Evolutionary conservation across 2,888 invertebrate species (phyloP), one percentile per base, ranked within the genome.

Genomic region (Pristionchus mayeri): DNA sequence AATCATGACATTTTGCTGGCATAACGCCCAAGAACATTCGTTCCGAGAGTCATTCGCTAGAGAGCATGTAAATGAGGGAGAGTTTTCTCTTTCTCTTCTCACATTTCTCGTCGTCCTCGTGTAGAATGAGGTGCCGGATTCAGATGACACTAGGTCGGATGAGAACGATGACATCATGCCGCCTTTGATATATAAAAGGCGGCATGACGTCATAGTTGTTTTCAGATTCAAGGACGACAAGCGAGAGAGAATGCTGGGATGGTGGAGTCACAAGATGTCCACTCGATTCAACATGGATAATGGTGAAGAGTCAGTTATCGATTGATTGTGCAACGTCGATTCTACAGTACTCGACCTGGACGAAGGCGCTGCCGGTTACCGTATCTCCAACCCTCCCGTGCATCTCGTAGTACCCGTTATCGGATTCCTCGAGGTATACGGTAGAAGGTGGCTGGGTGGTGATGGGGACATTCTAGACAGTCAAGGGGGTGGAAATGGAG

Each of bases 231-330:
- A 87, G 40, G 84, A 90, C n/a, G 91, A 91, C 84, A 86, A 90
- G 91, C 86, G 93, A 92, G 94, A 94, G 3, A 91, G 93, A 84
- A 93, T 95, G 85, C 89, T 93, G 27, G 95, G 95, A 2, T 95
- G 95, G 95, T 95, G 95, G 95, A 93, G 94, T 48, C 94, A 95
- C 90, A 92, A 93, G 48, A 87, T 93, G 75, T 91, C 93, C 6
- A 94, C 94, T 0, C 92, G 95, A 85, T 95, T 95, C 84, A 75
- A 85, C 6, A 91, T 91, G 91, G 85, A 87, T 78, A 94, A 94
- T 86, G 91, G 94, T 94, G 90, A 92, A 91, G 84, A n/a, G 21
- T 44, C 7, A 44, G 3, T 50, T 6, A 16, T 27, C 75, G 54
- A 57, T 84, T 40, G 89, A 94, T 93, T 90, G 91, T 90, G 86